These are phyloP conservation scores for Epizoanthus scotinus DNA, from an alignment of 92 coral and sea anemone species.

Conservation along the genomic window DNA sequence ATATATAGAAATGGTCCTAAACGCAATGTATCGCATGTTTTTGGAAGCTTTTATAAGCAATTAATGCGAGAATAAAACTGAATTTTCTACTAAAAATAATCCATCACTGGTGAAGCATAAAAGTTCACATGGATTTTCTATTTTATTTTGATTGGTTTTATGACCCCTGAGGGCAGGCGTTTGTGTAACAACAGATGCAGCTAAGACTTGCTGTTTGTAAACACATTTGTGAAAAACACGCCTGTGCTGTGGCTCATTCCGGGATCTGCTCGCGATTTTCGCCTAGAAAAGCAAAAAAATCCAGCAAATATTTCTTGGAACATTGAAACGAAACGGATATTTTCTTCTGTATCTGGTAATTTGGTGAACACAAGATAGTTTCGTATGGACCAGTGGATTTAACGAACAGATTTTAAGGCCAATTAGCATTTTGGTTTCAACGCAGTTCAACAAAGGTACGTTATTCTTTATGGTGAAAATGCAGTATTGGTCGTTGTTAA, in stretches of 20 bases:
- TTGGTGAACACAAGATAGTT: neutral
- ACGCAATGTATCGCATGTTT: neutral
- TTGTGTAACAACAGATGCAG: conserved; percentile 14
- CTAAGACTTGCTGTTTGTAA: conserved; percentile 25
- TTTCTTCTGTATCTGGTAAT: neutral
- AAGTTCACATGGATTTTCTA: conserved; percentile 3
- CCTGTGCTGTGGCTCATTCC: neutral
- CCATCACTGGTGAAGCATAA: conserved; percentile 15
- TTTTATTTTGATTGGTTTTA: conserved; percentile 13
- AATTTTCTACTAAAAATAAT: conserved; percentile 11
- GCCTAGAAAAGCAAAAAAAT: neutral
- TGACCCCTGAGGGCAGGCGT: conserved; percentile 34
- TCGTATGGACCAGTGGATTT: conserved; percentile 5
- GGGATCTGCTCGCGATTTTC: neutral
- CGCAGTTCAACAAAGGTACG: conserved; percentile 19
- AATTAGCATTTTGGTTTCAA: conserved; percentile 15
- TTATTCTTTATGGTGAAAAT: neutral
- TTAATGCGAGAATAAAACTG: neutral
- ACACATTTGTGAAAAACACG: conserved; percentile 26
- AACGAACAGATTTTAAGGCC: conserved; percentile 25
- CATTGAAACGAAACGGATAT: neutral
- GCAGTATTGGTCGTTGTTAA: too few species aligned
- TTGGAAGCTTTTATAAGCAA: neutral
- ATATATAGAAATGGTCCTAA: conserved; percentile 11
- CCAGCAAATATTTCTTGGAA: neutral